These are phyloP conservation scores for Oreochromis tanganicae DNA, from an alignment of 2,113 vertebrate species.

Conservation along the genomic window DNA sequence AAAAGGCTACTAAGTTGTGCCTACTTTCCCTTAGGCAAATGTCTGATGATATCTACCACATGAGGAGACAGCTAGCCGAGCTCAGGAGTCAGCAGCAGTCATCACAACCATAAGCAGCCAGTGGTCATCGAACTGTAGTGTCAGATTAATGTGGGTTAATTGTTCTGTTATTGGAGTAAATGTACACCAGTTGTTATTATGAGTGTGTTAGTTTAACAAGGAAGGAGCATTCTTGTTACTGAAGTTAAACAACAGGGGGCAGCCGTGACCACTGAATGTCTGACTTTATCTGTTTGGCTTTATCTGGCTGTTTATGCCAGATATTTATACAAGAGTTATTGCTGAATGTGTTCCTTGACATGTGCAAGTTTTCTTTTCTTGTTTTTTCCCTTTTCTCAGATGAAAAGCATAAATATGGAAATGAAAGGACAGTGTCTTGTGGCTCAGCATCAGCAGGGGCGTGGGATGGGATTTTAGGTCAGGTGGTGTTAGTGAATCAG, in stretches of 20 bases:
- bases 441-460: background rate
- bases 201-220: background rate
- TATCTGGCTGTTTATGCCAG: background rate
- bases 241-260: conserved; percentile 32
- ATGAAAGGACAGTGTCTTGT: background rate
- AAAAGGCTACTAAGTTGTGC: background rate
- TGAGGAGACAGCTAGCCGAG: conserved; percentile 56
- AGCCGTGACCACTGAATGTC: conserved; percentile 16
- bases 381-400: background rate
- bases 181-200: background rate
- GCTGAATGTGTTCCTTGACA: background rate
- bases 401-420: background rate
- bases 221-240: background rate
- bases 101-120: background rate
- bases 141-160: background rate
- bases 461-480: background rate
- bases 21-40: conserved; percentile 32
- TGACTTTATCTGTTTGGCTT: background rate
- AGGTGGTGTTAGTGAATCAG: background rate
- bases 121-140: background rate
- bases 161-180: background rate
- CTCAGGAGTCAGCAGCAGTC: conserved; percentile 47
- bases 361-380: background rate
- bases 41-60: conserved; percentile 42
- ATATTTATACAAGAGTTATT: background rate